Evolutionary conservation across 1,140 invertebrate genomes (phyloP), one percentile per base, ranked within the genome.

Genomic region (Drosophila sechellia): DNA sequence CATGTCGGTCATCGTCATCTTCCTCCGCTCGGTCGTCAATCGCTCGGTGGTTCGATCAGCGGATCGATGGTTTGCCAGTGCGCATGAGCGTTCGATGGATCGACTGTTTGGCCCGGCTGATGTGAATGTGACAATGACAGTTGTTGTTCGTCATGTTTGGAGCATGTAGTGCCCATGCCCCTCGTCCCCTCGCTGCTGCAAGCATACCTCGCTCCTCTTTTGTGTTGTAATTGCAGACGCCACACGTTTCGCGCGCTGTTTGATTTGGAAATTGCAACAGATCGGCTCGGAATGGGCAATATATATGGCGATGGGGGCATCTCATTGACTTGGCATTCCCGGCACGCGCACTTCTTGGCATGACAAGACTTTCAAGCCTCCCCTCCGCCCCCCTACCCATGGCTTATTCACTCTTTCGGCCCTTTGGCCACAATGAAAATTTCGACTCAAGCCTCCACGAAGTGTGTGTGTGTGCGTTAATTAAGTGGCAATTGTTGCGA

Each of bases 71-170:
- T n/a, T 70, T 54, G 66, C 35, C 55, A 50, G 45, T 68, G 77
- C 56, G 58, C 64, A 68, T 64, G 58, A 64, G 64, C 58, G 64
- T 53, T 72, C 40, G 48, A 52, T 54, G 61, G 48, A 15, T 69
- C 37, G 46, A 31, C 35, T 49, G 58, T 39, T 64, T 60, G 63
- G 34, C 12, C 53, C 49, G 54, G 54, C 48, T 69, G 79, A 65
- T 76, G 72, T 60, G 66, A 72, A 89, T 89, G 84, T 89, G 84
- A 89, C 84, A 89, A 89, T 89, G 84, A 89, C 85, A 89, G 87
- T 90, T 90, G 87, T 90, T 87, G 83, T 89, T 90, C 87, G 89
- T 90, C 87, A 90, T 90, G 87, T 90, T 90, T 87, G 84, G 65
- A 43, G 75, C 83, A 83, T 87, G 83, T 86, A 61, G 45, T 46